phyloP scores from a whole-genome alignment of 1,140 invertebrate species.

The Drosophila trapezifrons region DNA sequence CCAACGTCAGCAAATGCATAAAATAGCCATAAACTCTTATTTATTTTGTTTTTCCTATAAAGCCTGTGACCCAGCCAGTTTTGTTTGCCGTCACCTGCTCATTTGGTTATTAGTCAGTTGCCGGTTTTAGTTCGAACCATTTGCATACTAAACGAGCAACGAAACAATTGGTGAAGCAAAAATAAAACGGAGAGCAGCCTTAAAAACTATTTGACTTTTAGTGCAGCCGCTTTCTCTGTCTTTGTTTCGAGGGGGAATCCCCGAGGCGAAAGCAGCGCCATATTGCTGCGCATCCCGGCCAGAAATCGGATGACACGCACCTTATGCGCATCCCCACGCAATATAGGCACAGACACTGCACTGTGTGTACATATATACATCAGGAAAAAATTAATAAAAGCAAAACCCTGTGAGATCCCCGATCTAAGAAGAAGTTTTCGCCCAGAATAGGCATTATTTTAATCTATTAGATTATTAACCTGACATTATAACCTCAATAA shows the following conservation, averaged over 20 bases:
- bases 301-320: constrained; percentile 34
- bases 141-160: constrained; percentile 50
- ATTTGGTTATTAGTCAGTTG: constrained; percentile 44
- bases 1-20: constrained; percentile 62
- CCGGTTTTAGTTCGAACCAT: constrained; percentile 44
- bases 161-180: constrained; percentile 23
- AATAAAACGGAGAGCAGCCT: constrained; percentile 5
- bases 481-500: background rate
- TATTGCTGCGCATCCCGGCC: constrained; percentile 50
- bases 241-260: constrained; percentile 18
- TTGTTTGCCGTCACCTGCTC: constrained; percentile 33
- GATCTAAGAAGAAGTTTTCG: too few relatives aligned
- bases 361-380: constrained; percentile 3
- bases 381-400: background rate
- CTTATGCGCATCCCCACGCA: constrained; percentile 48
- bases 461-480: background rate
- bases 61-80: constrained; percentile 51
- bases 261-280: constrained; percentile 39
- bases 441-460: too few relatives aligned
- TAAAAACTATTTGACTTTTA: constrained; percentile 14
- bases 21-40: constrained; percentile 64
- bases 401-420: too few relatives aligned
- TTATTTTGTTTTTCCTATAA: constrained; percentile 27
- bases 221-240: constrained; percentile 20
- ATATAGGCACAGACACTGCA: constrained; percentile 15